Percentiles rank a stretch among this genome's conserved stretches.
phyloP scores from a whole-genome alignment of 2,113 vertebrate genomes.

The Odontophorus gujanensis region DNA sequence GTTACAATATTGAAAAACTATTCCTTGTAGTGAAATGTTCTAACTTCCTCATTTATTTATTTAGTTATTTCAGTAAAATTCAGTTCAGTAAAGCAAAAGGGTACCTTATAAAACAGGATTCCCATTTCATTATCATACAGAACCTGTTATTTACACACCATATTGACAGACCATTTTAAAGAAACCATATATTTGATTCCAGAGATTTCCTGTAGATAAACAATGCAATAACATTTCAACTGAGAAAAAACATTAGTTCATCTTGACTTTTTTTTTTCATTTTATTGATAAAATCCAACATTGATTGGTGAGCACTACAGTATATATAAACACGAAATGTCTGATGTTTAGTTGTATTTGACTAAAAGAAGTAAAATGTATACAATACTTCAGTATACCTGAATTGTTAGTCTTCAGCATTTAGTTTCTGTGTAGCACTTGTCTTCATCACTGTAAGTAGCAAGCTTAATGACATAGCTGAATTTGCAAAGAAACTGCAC shows the following conservation, averaged over 20 bases:
- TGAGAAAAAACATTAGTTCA: background rate
- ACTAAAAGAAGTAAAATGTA: background rate
- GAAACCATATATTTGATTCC: constrained; percentile 35
- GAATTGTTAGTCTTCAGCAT: background rate
- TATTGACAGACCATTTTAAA: constrained; percentile 18
- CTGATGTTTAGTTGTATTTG: background rate
- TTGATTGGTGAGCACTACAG: background rate
- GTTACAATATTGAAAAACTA: constrained; percentile 37
- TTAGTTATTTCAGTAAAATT: constrained; percentile 23
- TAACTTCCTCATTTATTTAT: background rate
- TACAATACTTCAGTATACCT: background rate
- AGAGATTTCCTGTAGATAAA: background rate
- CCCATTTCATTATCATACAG: background rate
- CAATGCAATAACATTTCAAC: background rate
- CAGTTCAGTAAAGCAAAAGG: constrained; percentile 38
- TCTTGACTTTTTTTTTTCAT: background rate
- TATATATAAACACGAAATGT: background rate
- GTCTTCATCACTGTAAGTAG: background rate
- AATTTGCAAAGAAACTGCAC: background rate
- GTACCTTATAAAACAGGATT: constrained; percentile 44
- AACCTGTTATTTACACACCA: background rate
- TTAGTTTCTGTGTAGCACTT: background rate
- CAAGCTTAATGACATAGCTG: background rate
- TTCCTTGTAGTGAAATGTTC: constrained; percentile 44
- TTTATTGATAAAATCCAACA: background rate